Percentiles rank a stretch among this genome's conserved stretches.
phyloP scores from a whole-genome alignment of 1,140 invertebrate species.

The Acromyrmex heyeri region DNA sequence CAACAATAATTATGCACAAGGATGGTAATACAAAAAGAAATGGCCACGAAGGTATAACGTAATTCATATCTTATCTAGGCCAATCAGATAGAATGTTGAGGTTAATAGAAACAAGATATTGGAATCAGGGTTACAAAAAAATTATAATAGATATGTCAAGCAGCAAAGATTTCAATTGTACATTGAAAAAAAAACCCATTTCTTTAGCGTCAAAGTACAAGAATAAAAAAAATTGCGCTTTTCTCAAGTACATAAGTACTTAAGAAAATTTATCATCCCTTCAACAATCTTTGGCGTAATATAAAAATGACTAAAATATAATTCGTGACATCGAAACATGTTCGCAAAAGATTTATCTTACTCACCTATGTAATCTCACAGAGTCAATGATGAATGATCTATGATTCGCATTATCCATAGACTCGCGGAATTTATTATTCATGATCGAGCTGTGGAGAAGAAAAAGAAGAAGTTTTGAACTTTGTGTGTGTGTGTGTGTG shows the following conservation, averaged over 20 bases:
- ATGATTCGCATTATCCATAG: neutral
- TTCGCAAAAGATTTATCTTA: constrained; percentile 25
- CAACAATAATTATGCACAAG: constrained; percentile 36
- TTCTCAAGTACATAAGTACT: neutral
- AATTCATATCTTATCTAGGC: constrained; percentile 68
- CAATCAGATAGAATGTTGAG: constrained; percentile 77
- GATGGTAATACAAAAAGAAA: constrained; percentile 53
- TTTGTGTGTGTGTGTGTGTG: too few relatives aligned
- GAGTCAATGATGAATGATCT: constrained; percentile 37
- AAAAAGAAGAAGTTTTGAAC: constrained; percentile 11
- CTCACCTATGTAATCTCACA: constrained; percentile 21
- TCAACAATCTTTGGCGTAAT: neutral
- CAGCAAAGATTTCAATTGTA: constrained; percentile 36
- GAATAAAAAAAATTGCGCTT: neutral
- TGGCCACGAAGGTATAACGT: neutral
- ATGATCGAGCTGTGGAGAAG: neutral
- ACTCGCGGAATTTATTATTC: constrained; percentile 38
- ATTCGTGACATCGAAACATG: neutral
- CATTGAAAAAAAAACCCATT: constrained; percentile 14
- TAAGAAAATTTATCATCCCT: constrained; percentile 2
- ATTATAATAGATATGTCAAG: constrained; percentile 63
- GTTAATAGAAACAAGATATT: constrained; percentile 78
- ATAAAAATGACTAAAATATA: constrained; percentile 18
- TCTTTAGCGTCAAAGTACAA: neutral
- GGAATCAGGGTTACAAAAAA: constrained; percentile 76